Percentiles rank a stretch among this genome's conserved stretches.
These are phyloP conservation scores for Sterna hirundo DNA, from an alignment of 2,113 vertebrate species.

Conservation along the genomic window DNA sequence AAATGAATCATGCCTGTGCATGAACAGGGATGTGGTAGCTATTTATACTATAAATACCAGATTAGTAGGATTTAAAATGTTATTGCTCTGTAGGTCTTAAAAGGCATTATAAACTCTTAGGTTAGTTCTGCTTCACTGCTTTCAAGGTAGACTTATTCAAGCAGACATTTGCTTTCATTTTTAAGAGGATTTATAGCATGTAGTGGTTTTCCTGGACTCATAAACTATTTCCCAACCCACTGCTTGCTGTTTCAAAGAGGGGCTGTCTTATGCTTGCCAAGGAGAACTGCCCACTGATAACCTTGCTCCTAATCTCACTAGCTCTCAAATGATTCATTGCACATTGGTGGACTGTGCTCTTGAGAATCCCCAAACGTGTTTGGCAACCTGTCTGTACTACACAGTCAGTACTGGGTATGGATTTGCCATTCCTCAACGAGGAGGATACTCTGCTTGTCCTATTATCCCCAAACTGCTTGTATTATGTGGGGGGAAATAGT, in stretches of 20 bases:
- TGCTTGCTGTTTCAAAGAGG: neutral
- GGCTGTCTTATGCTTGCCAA: neutral
- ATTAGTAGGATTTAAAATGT: conserved; percentile 17
- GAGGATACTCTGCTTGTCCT: neutral
- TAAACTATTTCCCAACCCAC: neutral
- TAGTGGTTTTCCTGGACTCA: neutral
- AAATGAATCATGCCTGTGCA: conserved; percentile 2
- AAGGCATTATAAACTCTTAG: neutral
- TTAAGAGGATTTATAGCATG: neutral
- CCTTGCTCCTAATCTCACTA: neutral
- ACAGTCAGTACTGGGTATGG: neutral
- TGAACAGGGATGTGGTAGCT: neutral
- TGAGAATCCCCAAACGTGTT: neutral
- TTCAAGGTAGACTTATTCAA: neutral
- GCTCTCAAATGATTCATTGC: neutral
- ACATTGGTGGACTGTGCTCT: neutral
- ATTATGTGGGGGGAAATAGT: neutral
- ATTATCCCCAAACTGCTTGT: rapidly evolving
- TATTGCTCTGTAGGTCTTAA: neutral
- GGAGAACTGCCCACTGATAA: neutral
- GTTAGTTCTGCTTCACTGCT: neutral
- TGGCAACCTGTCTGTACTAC: neutral
- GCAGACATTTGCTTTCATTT: neutral
- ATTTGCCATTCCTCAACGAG: neutral
- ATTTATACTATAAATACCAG: conserved; percentile 24